A percentile compares a stretch with the other conserved stretches of the same genome.
Conservation (phyloP, 2,797 vertebrate species). For the Vipera latastei region DNA sequence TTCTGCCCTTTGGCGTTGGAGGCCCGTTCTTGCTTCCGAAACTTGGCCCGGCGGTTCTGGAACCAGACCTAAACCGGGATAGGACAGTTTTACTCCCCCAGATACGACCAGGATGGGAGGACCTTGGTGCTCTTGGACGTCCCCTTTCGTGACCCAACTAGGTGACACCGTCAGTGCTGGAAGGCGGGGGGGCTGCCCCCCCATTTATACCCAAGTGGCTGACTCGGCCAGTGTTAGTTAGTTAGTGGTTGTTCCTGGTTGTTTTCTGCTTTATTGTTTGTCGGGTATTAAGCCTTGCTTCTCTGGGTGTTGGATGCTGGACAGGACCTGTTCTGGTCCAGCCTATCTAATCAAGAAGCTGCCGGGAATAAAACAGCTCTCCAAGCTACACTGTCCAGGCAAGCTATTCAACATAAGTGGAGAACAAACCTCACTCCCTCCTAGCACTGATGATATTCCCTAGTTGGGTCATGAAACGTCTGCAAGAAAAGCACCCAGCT, state of each 20-base stretch:
- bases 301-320: neutral
- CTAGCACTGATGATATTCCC: too few relatives aligned
- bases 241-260: neutral
- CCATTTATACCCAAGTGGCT: neutral
- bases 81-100: neutral
- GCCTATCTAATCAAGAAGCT: neutral
- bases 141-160: neutral
- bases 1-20: slow-evolving; percentile 82
- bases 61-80: slow-evolving; percentile 85
- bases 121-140: neutral
- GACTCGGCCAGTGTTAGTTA: too few relatives aligned
- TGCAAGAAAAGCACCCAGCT: neutral
- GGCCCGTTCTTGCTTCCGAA: slow-evolving; percentile 90
- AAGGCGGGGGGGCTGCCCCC: neutral
- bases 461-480: too few relatives aligned
- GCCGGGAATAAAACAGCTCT: neutral
- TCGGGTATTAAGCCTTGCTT: neutral
- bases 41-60: slow-evolving; percentile 93
- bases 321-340: neutral
- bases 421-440: neutral
- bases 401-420: neutral
- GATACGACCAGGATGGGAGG: neutral
- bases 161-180: neutral
- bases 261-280: neutral
- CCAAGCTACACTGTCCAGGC: neutral